phyloP scores from a whole-genome alignment of 2,888 invertebrate genomes.

The Meloe dianella region DNA sequence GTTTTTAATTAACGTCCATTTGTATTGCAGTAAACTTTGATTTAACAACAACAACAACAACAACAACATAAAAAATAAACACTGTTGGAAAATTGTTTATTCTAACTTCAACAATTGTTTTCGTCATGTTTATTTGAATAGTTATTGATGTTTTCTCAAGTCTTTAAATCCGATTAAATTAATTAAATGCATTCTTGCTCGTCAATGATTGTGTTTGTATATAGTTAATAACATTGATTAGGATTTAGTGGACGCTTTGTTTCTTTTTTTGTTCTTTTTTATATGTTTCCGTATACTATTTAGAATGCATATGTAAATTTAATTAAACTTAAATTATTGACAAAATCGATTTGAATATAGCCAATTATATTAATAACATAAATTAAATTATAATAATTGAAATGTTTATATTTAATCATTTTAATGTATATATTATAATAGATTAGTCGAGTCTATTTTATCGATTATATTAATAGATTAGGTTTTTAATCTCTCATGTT shows the following conservation, averaged over 20 bases:
- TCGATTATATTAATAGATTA: too few species aligned
- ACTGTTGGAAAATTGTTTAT: not conserved
- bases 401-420: too few species aligned
- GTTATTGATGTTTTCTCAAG: too few species aligned
- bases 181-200: not conserved
- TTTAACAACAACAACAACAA: not conserved
- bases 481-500: too few species aligned
- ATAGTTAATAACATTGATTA: not conserved
- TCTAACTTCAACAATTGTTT: not conserved
- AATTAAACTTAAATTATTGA: not conserved
- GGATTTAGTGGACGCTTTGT: not conserved
- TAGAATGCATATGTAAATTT: not conserved
- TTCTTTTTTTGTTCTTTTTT: not conserved
- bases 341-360: too few species aligned
- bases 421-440: too few species aligned
- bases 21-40: not conserved
- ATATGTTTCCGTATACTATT: not conserved
- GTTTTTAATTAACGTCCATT: not conserved
- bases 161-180: not conserved
- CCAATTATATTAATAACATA: not conserved
- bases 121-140: not conserved
- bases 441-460: too few species aligned
- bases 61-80: too few species aligned
- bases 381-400: too few species aligned
- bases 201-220: not conserved